Percentiles rank a stretch among this genome's conserved stretches.
Evolutionary conservation across 2,113 vertebrate genomes (phyloP).

Genomic region (Pheucticus melanocephalus): DNA sequence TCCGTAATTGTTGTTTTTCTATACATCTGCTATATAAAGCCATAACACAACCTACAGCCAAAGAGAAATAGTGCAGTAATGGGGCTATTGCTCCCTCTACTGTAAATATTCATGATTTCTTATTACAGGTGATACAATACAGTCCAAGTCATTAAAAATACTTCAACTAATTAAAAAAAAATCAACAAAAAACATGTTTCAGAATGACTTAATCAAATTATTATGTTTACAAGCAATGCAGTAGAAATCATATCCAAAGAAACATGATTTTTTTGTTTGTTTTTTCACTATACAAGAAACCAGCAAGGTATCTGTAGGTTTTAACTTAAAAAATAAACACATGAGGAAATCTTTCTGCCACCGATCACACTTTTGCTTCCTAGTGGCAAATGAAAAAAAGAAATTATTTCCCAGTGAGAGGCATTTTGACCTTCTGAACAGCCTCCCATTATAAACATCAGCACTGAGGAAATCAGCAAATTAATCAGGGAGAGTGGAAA

Average conservation of each 20-base stretch:
- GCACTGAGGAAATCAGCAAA: background rate
- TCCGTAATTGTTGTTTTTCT: constrained; percentile 24
- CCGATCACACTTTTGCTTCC: background rate
- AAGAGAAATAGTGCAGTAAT: constrained; percentile 3
- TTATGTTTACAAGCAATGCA: background rate
- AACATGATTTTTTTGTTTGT: background rate
- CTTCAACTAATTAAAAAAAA: background rate
- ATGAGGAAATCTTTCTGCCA: background rate
- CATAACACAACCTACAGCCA: background rate
- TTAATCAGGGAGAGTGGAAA: constrained; percentile 5
- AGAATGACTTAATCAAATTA: background rate
- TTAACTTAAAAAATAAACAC: background rate
- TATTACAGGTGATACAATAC: background rate
- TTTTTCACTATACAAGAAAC: background rate
- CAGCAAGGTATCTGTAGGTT: background rate
- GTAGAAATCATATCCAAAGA: background rate
- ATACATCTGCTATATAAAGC: background rate
- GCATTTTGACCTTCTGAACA: background rate
- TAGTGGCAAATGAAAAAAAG: background rate
- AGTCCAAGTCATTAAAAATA: background rate
- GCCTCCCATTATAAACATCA: background rate
- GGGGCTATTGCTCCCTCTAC: constrained; percentile 77
- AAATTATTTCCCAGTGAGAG: background rate
- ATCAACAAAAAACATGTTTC: background rate
- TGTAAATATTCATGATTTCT: constrained; percentile 58